Evolutionary conservation across 2,113 vertebrate species (phyloP), one percentile per base, ranked within the genome.

Genomic region (Atlantisia rogersi): DNA sequence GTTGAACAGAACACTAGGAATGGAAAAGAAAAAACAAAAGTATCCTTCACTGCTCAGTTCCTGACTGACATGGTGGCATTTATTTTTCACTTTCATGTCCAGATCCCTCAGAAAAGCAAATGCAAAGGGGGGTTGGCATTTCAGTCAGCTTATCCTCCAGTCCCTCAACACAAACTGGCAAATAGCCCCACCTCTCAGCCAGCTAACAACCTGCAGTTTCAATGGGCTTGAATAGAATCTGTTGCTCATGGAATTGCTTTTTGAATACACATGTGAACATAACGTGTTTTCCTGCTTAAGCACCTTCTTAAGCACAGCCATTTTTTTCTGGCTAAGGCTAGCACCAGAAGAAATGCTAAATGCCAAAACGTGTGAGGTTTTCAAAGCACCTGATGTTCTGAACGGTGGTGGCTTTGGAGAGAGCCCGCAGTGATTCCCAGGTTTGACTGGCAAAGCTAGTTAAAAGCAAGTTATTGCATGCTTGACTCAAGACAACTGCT

Each of bases 61-160:
- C 69, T 71, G 69, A 56, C 42, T 53, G 56, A n/a, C 56, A n/a
- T 0, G 0, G 0, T n/a, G 20, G 35, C 18, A 46, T 71, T 86
- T 70, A n/a, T 52, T 92, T 94, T 46, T 91, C 52, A 32, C 10
- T 78, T 24, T 74, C 12, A 7, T 20, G 11, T 74, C 75, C 71
- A 22, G 62, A 70, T 32, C 6, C 19, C 46, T 67, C 32, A 28
- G 35, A 53, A 84, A 82, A 78, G 6, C 5, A 21, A 65, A 58
- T 1, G 0, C 4, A 24, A 88, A 86, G 74, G 15, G 10, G 4
- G 50, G 64, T 6, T 48, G 19, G n/a, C 15, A 19, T 42, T 63
- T 84, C 74, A 64, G 37, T 28, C 55, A 67, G 20, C 5, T 83
- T 67, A 37, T 26, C 31, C 26, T 21, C 26, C 60, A 86, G 19